Base-by-base conservation (phyloP, 1,140 invertebrate genomes). In the Brachionus rubens region DNA sequence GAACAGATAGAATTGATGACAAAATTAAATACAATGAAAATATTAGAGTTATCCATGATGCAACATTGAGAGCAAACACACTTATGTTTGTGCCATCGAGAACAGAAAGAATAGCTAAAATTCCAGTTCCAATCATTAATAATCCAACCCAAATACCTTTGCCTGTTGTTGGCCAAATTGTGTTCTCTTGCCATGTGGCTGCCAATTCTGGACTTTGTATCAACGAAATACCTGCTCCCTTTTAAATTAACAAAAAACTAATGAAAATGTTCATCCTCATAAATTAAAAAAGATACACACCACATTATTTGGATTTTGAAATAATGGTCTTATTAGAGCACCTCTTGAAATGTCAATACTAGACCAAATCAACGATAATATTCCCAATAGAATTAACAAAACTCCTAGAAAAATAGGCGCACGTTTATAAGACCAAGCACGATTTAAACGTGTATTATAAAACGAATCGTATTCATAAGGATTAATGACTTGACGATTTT, bases 161-260 rank as follows among this genome's bases (percentile, higher is more conserved):
- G 16, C 68, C 68, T n/a, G 30, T 72, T 47, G 68, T 72, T 40
- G 68, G 68, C 68, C 68, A 72, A 24, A 72, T 72, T 16, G 46
- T 50, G 46, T 72, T 72, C 6, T 72, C 68, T n/a, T 72, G 46
- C 68, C 68, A 72, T 6, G 43, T 54, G 2, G 59, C 59, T 10
- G 59, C 33, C 16, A 65, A 43, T 3, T 43, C 33, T 43, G 59
- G 59, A 26, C 59, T 65, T 12, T 43, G 16, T 24, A 65, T 21
- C 16, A 43, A 19, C 19, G 59, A 28, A 9, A 65, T 65, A 21
- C 40, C 59, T 10, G 40, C 59, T 43, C 36, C 40, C 33, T 36
- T 36, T 36, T 5, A 36, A 36, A 36, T 5, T 36, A 36, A 36
- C 3, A 36, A 9, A 36, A 36, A 36, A 36, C 9, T 36, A 36